phyloP scores from a whole-genome alignment of 2,888 invertebrate genomes.

The Nomada ferruginata region DNA sequence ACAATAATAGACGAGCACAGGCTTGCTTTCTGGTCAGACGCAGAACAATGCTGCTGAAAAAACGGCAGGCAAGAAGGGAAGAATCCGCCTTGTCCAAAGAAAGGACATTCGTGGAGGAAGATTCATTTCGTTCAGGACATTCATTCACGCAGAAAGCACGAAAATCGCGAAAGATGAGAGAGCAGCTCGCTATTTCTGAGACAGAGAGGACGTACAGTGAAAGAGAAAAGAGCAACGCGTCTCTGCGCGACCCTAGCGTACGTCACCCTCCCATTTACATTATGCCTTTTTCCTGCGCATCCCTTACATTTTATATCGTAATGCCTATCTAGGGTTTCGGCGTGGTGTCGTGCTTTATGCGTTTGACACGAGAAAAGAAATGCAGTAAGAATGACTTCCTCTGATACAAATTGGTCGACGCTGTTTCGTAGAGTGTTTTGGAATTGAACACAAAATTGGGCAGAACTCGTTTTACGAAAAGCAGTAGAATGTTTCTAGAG shows the following conservation, averaged over 20 bases:
- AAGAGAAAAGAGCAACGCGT: constrained; percentile 33
- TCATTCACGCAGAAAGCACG: constrained; percentile 63
- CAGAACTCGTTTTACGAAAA: neutral
- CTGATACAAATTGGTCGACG: constrained; percentile 7
- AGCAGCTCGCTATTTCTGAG: constrained; percentile 29
- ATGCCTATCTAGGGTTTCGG: constrained; percentile 58
- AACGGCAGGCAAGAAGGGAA: constrained; percentile 24
- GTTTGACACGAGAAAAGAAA: constrained; percentile 1
- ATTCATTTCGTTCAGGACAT: constrained; percentile 65
- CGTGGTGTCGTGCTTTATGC: constrained; percentile 48
- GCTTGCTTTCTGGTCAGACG: constrained; percentile 38
- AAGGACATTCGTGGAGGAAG: constrained; percentile 52
- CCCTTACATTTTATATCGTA: constrained; percentile 53
- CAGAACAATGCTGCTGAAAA: constrained; percentile 49
- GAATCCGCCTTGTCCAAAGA: constrained; percentile 55
- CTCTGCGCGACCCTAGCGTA: constrained; percentile 62
- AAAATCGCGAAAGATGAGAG: constrained; percentile 60
- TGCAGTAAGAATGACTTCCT: neutral
- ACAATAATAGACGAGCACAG: constrained; percentile 26
- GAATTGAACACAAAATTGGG: neutral
- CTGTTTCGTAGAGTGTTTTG: neutral
- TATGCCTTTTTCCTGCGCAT: constrained; percentile 53
- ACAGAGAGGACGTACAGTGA: neutral
- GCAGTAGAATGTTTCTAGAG: neutral
- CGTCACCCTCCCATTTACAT: constrained; percentile 72